Conservation (phyloP, 1,140 invertebrate species). For the roundworm (Caenorhabditis elegans) region WBcel235 BX284602.5:6395501-6396000, state of each 20-base stretch:
- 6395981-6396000: not conserved
- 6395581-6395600: not conserved
- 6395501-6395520: too few relatives aligned
- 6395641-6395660: not conserved
- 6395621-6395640: not conserved
- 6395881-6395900: not conserved
- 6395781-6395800: not conserved
- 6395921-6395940: conserved; percentile 14
- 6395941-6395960: conserved; percentile 24
- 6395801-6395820: not conserved
- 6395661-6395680: not conserved
- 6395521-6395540: not conserved
- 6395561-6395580: conserved; percentile 16
- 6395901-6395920: not conserved
- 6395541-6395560: not conserved
- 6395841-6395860: conserved; percentile 27
- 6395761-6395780: not conserved
- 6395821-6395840: not conserved
- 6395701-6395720: conserved; percentile 31
- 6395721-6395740: not conserved
- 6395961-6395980: not conserved
- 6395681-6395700: not conserved
- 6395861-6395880: not conserved
- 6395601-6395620: not conserved
- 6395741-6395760: not conserved